Evolutionary conservation across 1,140 invertebrate species (phyloP).

Genomic region (Aphaenogaster floridana): DNA sequence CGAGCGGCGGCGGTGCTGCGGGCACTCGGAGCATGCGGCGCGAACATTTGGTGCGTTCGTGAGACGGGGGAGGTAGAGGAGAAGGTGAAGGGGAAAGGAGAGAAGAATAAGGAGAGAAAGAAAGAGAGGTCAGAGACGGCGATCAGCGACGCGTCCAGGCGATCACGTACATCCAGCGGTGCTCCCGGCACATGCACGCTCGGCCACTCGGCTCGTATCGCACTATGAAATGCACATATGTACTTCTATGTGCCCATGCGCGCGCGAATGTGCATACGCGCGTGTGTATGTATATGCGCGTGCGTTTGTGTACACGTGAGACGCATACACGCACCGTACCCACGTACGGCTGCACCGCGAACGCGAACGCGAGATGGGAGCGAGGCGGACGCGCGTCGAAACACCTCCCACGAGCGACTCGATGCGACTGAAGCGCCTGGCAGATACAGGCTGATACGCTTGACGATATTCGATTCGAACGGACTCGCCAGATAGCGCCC

Average conservation of each 20-base stretch:
- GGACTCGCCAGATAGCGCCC: not conserved
- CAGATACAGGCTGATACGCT: not conserved
- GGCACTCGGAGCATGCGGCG: constrained; percentile 59
- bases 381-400: constrained; percentile 47
- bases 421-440: constrained; percentile 75
- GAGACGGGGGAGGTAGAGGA: constrained; percentile 22
- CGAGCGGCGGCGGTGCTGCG: constrained; percentile 65
- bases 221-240: constrained; percentile 67
- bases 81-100: constrained; percentile 11
- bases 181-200: constrained; percentile 69
- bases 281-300: not conserved
- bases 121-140: constrained; percentile 63
- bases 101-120: constrained; percentile 12
- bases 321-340: constrained; percentile 69
- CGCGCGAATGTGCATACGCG: constrained; percentile 19
- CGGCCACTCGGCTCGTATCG: constrained; percentile 64
- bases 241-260: not conserved
- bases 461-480: not conserved
- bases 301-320: constrained; percentile 46
- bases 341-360: constrained; percentile 56
- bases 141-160: constrained; percentile 65
- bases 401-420: constrained; percentile 68
- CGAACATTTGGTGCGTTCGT: constrained; percentile 70
- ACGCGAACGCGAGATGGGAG: constrained; percentile 29
- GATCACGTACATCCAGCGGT: constrained; percentile 62